These are phyloP conservation scores for Dromococcyx pavoninus DNA, from an alignment of 2,797 vertebrate genomes.

Conservation along the genomic window DNA sequence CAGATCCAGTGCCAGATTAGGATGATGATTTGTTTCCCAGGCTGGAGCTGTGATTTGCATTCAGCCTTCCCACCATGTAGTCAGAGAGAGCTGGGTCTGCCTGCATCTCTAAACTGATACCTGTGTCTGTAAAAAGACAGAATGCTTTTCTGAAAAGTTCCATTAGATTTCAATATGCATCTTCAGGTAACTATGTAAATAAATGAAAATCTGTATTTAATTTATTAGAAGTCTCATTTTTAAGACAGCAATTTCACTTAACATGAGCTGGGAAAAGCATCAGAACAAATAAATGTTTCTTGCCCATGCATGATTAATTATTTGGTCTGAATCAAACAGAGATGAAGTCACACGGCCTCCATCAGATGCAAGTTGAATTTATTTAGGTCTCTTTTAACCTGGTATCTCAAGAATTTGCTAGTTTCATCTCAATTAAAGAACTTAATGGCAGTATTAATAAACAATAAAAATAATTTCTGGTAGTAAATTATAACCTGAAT, in stretches of 20 bases:
- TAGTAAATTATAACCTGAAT: not conserved
- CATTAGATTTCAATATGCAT: not conserved
- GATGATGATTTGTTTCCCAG: not conserved
- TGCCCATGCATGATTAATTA: not conserved
- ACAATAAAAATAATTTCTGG: not conserved
- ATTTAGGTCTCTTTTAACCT: not conserved
- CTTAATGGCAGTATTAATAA: not conserved
- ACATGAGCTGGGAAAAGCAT: not conserved
- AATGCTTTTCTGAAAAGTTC: not conserved
- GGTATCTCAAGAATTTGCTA: not conserved
- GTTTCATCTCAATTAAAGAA: not conserved
- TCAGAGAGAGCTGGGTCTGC: not conserved
- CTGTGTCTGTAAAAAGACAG: not conserved
- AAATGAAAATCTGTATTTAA: not conserved
- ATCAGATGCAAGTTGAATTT: not conserved
- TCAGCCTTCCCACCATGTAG: not conserved
- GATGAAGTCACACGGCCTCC: not conserved
- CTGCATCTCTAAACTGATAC: not conserved
- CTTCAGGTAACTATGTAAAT: not conserved
- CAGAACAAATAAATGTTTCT: not conserved
- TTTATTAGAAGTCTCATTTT: not conserved
- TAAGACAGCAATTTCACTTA: not conserved
- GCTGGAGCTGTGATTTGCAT: not conserved
- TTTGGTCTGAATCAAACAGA: not conserved
- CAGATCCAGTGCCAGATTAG: not conserved